These are phyloP conservation scores for Gavialis gangeticus DNA, from an alignment of 2,113 vertebrate genomes.

Conservation along the genomic window DNA sequence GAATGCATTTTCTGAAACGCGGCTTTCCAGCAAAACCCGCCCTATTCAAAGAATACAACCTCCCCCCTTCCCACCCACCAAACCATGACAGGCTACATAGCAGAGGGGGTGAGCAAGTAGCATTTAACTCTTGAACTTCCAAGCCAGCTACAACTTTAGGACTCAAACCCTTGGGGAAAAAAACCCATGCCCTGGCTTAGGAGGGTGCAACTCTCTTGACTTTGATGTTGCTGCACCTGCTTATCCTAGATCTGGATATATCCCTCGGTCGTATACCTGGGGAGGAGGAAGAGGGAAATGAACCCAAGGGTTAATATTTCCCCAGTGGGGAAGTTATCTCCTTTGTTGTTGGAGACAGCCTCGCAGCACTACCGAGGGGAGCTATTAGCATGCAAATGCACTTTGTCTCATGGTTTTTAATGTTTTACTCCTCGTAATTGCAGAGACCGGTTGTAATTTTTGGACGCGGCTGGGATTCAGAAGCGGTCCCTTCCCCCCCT, in stretches of 20 bases:
- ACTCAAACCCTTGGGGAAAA: not conserved
- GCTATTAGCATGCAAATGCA: slow-evolving; percentile 83
- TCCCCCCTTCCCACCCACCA: not conserved
- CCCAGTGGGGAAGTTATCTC: slow-evolving; percentile 67
- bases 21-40: not conserved
- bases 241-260: too few relatives aligned
- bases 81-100: slow-evolving; percentile 36
- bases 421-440: slow-evolving; percentile 85
- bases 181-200: not conserved
- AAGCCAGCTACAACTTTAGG: not conserved
- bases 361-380: slow-evolving; percentile 58
- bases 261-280: too few relatives aligned
- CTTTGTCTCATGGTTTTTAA: slow-evolving; percentile 82
- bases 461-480: slow-evolving; percentile 64
- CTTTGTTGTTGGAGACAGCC: slow-evolving; percentile 72
- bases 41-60: not conserved
- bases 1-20: not conserved
- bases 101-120: not conserved
- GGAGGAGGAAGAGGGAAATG: not conserved
- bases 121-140: slow-evolving; percentile 59
- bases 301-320: slow-evolving; percentile 54
- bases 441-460: slow-evolving; percentile 80
- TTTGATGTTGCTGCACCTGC: not conserved
- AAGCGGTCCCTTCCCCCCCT: slow-evolving; percentile 51
- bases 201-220: not conserved